Percentiles rank a stretch among this genome's conserved stretches.
Evolutionary conservation across 2,888 invertebrate genomes (phyloP).

Genomic region (Drosophila hamatofila): DNA sequence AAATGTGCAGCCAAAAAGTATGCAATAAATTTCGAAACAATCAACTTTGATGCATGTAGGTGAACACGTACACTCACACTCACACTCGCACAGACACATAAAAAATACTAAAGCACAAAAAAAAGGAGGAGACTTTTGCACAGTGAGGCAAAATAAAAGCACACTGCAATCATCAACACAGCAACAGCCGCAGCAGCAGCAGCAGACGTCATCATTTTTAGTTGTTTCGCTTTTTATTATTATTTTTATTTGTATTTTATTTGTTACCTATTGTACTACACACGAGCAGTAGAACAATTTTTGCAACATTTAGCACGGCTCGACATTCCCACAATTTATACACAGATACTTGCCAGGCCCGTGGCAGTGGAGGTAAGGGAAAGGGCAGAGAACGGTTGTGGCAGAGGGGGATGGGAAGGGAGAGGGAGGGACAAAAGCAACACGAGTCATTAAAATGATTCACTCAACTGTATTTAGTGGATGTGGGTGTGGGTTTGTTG

Average conservation of each 20-base stretch:
- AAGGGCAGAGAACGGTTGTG: background rate
- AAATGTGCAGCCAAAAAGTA: constrained; percentile 79
- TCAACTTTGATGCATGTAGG: constrained; percentile 81
- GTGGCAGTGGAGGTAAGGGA: too few relatives aligned
- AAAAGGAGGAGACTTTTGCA: constrained; percentile 44
- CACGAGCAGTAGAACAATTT: constrained; percentile 40
- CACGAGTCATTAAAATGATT: constrained; percentile 74
- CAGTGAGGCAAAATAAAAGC: constrained; percentile 30
- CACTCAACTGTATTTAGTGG: constrained; percentile 66
- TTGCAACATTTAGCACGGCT: constrained; percentile 63
- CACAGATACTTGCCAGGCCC: constrained; percentile 24
- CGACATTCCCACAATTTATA: constrained; percentile 48
- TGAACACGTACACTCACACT: constrained; percentile 45
- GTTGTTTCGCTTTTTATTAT: constrained; percentile 27
- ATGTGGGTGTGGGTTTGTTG: constrained; percentile 4
- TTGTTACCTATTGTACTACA: constrained; percentile 47
- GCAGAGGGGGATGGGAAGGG: background rate
- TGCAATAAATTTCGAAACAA: constrained; percentile 83
- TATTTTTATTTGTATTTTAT: constrained; percentile 8
- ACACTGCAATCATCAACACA: constrained; percentile 49
- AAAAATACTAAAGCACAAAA: constrained; percentile 35
- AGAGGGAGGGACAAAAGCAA: constrained; percentile 25
- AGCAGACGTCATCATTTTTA: constrained; percentile 74
- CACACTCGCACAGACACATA: constrained; percentile 13
- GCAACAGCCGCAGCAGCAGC: constrained; percentile 53